Evolutionary conservation across 2,797 vertebrate genomes (phyloP).

Genomic region (Centroberyx gerrardi): DNA sequence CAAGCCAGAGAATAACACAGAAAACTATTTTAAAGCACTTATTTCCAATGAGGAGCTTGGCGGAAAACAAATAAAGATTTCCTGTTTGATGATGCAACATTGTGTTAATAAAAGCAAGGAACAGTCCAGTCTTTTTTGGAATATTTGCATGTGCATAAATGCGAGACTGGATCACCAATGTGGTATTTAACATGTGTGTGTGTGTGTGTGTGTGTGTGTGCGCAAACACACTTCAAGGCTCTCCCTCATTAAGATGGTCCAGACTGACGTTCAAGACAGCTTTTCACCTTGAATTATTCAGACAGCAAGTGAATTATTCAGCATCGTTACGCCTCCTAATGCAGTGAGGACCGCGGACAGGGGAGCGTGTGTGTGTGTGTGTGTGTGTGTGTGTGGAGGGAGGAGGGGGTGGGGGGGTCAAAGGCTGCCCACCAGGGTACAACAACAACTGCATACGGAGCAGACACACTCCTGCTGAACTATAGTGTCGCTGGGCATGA

Average conservation of each 20-base stretch:
- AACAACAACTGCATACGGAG: constrained; percentile 17
- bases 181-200: not conserved
- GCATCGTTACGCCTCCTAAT: constrained; percentile 64
- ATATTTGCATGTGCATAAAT: not conserved
- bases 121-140: not conserved
- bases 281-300: constrained; percentile 79
- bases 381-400: too few relatives aligned
- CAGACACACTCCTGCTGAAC: constrained; percentile 33
- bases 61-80: too few relatives aligned
- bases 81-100: too few relatives aligned
- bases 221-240: constrained; percentile 1
- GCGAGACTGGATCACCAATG: not conserved
- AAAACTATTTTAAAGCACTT: too few relatives aligned
- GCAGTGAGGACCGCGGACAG: constrained; percentile 47
- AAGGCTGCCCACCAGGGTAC: constrained; percentile 36
- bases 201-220: not conserved
- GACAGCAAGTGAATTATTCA: constrained; percentile 77
- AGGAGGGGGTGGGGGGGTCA: constrained; percentile 27
- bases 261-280: constrained; percentile 27
- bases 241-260: constrained; percentile 35
- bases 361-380: not conserved
- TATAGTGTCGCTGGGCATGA: constrained; percentile 51
- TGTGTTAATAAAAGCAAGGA: too few relatives aligned
- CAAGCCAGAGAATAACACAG: too few relatives aligned
- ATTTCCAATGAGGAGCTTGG: too few relatives aligned